A percentile compares a stretch with the other conserved stretches of the same genome.
phyloP scores from a whole-genome alignment of 2,888 invertebrate genomes.

The Criorhina ranunculi region DNA sequence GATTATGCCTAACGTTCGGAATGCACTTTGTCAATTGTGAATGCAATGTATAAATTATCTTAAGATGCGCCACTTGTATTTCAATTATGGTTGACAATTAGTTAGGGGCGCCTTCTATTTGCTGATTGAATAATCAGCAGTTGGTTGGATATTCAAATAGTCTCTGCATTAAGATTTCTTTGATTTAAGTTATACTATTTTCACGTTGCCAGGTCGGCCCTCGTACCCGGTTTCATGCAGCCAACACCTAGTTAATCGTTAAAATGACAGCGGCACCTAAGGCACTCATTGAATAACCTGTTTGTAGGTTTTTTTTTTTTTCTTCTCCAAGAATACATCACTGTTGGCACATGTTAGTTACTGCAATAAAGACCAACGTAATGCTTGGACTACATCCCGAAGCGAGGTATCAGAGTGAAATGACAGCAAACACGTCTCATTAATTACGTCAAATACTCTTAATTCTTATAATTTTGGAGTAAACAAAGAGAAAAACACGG shows the following conservation, averaged over 20 bases:
- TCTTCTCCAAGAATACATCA: constrained; percentile 17
- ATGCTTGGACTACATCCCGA: constrained; percentile 19
- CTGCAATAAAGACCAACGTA: constrained; percentile 14
- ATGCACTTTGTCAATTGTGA: constrained; percentile 60
- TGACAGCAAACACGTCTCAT: constrained; percentile 38
- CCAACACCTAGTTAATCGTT: constrained; percentile 2
- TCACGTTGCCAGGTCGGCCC: neutral
- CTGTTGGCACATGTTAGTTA: neutral
- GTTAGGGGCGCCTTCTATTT: constrained; percentile 57
- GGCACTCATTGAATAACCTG: constrained; percentile 50
- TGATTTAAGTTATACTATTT: neutral
- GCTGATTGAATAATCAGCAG: constrained; percentile 50
- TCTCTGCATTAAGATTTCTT: constrained; percentile 16
- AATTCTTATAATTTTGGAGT: constrained; percentile 24
- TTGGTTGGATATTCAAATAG: constrained; percentile 19
- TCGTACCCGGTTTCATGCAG: neutral
- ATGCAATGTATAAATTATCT: constrained; percentile 65
- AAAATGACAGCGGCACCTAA: constrained; percentile 22
- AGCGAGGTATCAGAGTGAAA: constrained; percentile 22
- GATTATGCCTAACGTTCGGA: constrained; percentile 51
- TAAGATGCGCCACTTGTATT: constrained; percentile 70
- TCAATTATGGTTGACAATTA: constrained; percentile 68
- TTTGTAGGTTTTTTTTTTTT: constrained; percentile 15
- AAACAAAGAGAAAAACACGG: constrained; percentile 5
- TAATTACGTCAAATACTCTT: constrained; percentile 36